Evolutionary conservation across 2,797 vertebrate species (phyloP).

Genomic region (Odontamblyopus rebecca): DNA sequence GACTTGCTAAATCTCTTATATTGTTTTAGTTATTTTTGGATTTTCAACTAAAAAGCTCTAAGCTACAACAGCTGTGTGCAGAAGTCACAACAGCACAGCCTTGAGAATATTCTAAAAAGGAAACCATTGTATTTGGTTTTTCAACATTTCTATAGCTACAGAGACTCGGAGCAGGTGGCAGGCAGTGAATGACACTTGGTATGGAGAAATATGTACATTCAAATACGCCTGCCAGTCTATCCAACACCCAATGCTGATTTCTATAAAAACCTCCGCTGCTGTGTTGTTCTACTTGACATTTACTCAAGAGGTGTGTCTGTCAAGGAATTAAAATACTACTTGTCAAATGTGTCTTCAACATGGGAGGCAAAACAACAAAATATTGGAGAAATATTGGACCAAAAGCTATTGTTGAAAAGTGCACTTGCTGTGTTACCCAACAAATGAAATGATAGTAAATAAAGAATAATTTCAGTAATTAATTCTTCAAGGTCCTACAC

Average conservation of each 20-base stretch:
- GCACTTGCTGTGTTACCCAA: neutral
- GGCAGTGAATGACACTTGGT: constrained; percentile 2
- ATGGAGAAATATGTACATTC: neutral
- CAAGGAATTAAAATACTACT: constrained; percentile 18
- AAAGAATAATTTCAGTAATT: neutral
- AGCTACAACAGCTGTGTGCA: neutral
- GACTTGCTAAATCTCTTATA: neutral
- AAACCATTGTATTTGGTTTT: neutral
- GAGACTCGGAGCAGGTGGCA: neutral
- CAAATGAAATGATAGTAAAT: neutral
- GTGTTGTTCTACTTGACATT: neutral
- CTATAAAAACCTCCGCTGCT: too few species aligned
- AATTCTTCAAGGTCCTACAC: too few species aligned
- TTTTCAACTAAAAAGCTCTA: neutral
- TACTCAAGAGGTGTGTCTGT: constrained; percentile 7
- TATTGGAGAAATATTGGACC: neutral
- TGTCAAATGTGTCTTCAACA: constrained; percentile 2
- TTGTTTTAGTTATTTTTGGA: neutral
- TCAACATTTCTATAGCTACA: constrained; percentile 1
- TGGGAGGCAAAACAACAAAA: neutral
- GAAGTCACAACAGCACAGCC: neutral
- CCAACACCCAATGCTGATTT: too few species aligned
- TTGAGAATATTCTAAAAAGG: neutral
- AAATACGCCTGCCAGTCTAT: neutral
- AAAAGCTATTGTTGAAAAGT: neutral